Evolutionary conservation across 2,113 vertebrate species (phyloP), one percentile per base, ranked within the genome.

Genomic region (Ptyas mucosa): DNA sequence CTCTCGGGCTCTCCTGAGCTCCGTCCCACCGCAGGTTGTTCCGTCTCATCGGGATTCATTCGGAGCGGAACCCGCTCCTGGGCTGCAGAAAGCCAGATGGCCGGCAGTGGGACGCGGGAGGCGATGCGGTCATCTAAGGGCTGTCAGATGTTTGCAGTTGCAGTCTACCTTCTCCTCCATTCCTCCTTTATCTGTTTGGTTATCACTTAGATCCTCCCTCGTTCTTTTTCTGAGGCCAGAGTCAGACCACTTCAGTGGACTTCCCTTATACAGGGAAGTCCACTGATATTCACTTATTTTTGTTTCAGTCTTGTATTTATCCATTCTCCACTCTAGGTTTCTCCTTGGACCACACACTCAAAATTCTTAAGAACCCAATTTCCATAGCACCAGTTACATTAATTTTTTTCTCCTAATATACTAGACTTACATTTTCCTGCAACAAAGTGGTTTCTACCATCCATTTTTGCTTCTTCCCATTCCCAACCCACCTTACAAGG

Each of bases 221-320:
- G 6, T 9, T 43, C 75, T 39, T 39, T 39, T 8, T 81, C 6
- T 8, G n/a, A 5, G n/a, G 15, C n/a, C 69, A 39, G n/a, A 46
- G 43, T 46, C 43, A 4, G 43, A 1, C 6, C 69, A 3, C 14
- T 39, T 81, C 75, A 8, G 0, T 8, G 12, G 34, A 8, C n/a
- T 39, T 7, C 14, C 15, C 69, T 34, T 3, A 8, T 0, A 3
- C 18, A 3, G 18, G n/a, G n/a, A n/a, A n/a, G n/a, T n/a, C n/a
- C n/a, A n/a, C n/a, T n/a, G n/a, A n/a, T n/a, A n/a, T 8, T 21
- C 7, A 8, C 69, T 39, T 20, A 21, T 39, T 81, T 21, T 8
- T 8, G 18, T 81, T 21, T 81, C 8, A 7, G 9, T 1, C 8
- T 18, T 43, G 2, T 20, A 21, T 21, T 20, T 34, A 43, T 21